These are phyloP conservation scores for Parnassius orleans DNA, from an alignment of 2,888 invertebrate species.

Conservation along the genomic window DNA sequence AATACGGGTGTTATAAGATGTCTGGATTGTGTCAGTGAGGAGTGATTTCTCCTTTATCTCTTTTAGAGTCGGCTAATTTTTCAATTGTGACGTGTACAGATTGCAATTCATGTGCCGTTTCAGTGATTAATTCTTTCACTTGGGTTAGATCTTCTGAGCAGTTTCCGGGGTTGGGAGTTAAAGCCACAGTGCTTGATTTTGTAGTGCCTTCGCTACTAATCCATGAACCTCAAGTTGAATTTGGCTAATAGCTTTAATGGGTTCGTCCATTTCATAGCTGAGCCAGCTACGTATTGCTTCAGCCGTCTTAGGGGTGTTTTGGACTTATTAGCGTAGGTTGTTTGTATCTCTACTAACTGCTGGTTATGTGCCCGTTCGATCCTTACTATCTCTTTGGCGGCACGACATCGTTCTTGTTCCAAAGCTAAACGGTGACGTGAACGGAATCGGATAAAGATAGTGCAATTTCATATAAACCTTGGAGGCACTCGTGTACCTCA, in stretches of 20 bases:
- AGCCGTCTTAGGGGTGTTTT: not conserved
- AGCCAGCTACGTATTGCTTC: not conserved
- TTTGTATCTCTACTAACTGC: not conserved
- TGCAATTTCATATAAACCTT: not conserved
- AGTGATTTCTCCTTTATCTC: too few relatives aligned
- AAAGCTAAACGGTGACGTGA: not conserved
- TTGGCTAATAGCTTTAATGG: not conserved
- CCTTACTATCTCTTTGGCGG: not conserved
- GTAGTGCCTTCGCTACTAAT: not conserved
- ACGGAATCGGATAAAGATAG: slow-evolving; percentile 1
- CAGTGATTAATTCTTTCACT: too few relatives aligned
- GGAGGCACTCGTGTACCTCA: not conserved
- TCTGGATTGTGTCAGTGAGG: too few relatives aligned
- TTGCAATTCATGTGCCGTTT: too few relatives aligned
- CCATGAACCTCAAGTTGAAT: not conserved
- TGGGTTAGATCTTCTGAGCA: too few relatives aligned
- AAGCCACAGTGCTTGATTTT: too few relatives aligned
- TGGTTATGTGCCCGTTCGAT: not conserved
- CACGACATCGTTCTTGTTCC: not conserved
- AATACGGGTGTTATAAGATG: too few relatives aligned
- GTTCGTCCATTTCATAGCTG: slow-evolving; percentile 2
- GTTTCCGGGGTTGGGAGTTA: too few relatives aligned
- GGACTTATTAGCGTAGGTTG: not conserved
- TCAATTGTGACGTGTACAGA: too few relatives aligned
- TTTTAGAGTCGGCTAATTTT: too few relatives aligned